Conservation (phyloP, 2,113 vertebrate species). For the Calypte anna region DNA sequence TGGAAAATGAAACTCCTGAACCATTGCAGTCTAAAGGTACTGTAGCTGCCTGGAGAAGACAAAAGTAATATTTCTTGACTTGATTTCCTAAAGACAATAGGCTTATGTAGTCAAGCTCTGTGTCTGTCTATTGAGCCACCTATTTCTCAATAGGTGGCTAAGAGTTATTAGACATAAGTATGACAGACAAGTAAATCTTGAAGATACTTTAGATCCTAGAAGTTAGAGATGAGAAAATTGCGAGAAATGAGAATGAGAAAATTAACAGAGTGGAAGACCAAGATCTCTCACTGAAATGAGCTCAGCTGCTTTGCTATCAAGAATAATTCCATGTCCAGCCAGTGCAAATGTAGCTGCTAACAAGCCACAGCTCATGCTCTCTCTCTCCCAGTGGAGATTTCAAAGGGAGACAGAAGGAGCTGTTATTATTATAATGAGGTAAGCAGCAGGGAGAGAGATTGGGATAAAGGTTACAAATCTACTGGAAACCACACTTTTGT, state of each 20-base stretch:
- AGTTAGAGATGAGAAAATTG: not conserved
- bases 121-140: not conserved
- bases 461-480: not conserved
- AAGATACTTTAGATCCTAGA: not conserved
- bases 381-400: not conserved
- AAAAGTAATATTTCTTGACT: not conserved
- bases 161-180: not conserved
- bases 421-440: not conserved
- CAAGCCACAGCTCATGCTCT: not conserved
- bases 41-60: not conserved
- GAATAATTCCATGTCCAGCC: not conserved
- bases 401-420: slow-evolving; percentile 2
- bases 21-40: not conserved
- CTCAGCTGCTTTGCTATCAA: not conserved
- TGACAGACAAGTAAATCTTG: not conserved
- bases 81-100: not conserved
- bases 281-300: not conserved
- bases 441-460: not conserved
- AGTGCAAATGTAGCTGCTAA: not conserved
- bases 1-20: not conserved
- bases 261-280: not conserved
- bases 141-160: accelerated
- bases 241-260: not conserved
- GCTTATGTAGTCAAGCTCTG: not conserved
- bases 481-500: not conserved